phyloP scores from a whole-genome alignment of 2,113 vertebrate species.

The Megaceryle maxima region DNA sequence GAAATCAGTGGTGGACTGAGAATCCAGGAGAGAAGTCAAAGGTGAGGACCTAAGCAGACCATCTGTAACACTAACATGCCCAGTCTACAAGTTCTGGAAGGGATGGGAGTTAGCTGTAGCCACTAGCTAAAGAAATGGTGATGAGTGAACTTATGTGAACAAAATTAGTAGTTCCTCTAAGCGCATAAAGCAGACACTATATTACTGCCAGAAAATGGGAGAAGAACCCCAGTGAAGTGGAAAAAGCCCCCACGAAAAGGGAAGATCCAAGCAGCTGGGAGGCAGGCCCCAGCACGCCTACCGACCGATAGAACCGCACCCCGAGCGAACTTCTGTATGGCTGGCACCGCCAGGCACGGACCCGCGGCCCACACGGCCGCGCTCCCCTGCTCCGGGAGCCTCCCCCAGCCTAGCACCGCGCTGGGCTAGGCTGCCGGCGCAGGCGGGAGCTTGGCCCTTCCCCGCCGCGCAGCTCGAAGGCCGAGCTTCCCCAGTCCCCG shows the following conservation, averaged over 20 bases:
- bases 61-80: rapidly evolving
- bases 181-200: background rate
- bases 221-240: background rate
- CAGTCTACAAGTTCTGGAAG: background rate
- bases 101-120: background rate
- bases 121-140: background rate
- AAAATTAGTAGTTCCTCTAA: background rate
- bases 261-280: rapidly evolving
- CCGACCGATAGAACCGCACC: background rate
- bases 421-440: background rate
- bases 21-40: background rate
- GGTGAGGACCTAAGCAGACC: background rate
- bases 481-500: background rate
- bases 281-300: background rate
- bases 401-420: background rate
- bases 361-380: background rate
- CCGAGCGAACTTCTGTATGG: rapidly evolving
- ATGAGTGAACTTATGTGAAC: background rate
- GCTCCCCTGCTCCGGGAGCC: background rate
- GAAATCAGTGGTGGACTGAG: background rate
- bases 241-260: background rate
- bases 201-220: background rate
- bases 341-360: rapidly evolving
- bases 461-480: background rate
- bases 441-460: background rate